These are phyloP conservation scores for Diabrotica undecimpunctata DNA, from an alignment of 1,140 invertebrate species.

Conservation along the genomic window DNA sequence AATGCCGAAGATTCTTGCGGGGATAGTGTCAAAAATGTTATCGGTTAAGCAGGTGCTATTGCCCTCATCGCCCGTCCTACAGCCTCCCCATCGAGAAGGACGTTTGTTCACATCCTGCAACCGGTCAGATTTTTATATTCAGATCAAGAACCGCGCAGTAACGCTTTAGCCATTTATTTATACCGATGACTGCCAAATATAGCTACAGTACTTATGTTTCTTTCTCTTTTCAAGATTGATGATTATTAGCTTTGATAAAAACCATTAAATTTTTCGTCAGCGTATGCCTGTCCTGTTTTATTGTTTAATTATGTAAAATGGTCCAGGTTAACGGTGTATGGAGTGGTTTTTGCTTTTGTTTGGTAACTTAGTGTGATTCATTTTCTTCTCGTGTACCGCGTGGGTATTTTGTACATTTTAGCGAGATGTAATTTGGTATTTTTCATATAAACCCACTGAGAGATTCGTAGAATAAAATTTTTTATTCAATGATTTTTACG, in stretches of 20 bases:
- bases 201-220: neutral
- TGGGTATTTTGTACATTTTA: too few relatives aligned
- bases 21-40: too few relatives aligned
- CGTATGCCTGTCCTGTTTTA: neutral
- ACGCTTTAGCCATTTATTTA: conserved; percentile 10
- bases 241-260: conserved; percentile 2
- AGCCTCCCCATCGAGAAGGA: conserved; percentile 15
- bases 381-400: too few relatives aligned
- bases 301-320: neutral
- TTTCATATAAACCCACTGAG: too few relatives aligned
- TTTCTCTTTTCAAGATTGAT: conserved; percentile 6
- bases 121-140: conserved; percentile 14
- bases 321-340: neutral
- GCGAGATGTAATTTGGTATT: too few relatives aligned
- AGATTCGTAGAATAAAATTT: too few relatives aligned
- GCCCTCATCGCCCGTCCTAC: conserved; percentile 1
- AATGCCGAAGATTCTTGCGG: too few relatives aligned
- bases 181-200: conserved; percentile 14
- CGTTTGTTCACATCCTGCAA: conserved; percentile 18
- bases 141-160: conserved; percentile 5
- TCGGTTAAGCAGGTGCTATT: neutral
- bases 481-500: too few relatives aligned
- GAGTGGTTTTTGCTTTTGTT: neutral
- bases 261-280: neutral
- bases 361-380: neutral